Conservation (phyloP, 1,140 invertebrate species). For the Panulirus ornatus region DNA sequence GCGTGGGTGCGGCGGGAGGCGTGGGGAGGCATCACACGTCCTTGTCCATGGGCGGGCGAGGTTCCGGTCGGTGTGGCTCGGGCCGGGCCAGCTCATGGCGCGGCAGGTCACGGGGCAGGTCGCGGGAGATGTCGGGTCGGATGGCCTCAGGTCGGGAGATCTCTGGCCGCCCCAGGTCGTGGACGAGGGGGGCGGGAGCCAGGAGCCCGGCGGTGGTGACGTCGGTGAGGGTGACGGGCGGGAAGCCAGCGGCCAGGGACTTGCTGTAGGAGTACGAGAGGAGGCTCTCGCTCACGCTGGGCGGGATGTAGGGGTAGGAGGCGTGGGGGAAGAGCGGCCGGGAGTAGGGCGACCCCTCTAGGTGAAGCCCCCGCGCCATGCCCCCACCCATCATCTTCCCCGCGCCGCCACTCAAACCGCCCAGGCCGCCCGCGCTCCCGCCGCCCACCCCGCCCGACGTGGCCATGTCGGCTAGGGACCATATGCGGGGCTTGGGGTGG, state of each 20-base stretch:
- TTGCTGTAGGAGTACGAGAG: constrained; percentile 74
- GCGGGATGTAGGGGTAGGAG: constrained; percentile 73
- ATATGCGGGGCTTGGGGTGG: constrained; percentile 88
- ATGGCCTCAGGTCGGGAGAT: constrained; percentile 70
- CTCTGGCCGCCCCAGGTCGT: constrained; percentile 68
- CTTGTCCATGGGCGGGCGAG: constrained; percentile 68
- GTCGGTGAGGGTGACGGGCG: constrained; percentile 67
- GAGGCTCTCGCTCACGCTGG: constrained; percentile 69
- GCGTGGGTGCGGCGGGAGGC: constrained; percentile 17
- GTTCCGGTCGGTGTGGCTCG: constrained; percentile 68
- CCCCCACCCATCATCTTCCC: constrained; percentile 68
- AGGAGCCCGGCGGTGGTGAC: constrained; percentile 65
- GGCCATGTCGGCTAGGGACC: constrained; percentile 95
- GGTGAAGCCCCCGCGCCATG: constrained; percentile 69
- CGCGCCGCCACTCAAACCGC: constrained; percentile 44
- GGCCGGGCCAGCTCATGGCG: constrained; percentile 66
- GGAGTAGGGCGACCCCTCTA: constrained; percentile 70
- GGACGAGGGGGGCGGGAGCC: constrained; percentile 63
- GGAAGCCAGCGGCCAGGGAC: constrained; percentile 69
- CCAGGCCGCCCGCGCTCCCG: constrained; percentile 54
- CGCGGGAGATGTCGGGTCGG: constrained; percentile 65
- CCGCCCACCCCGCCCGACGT: constrained; percentile 72
- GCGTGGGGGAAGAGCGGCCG: constrained; percentile 51
- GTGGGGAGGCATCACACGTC: constrained; percentile 71
- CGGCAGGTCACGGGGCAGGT: constrained; percentile 51